These are phyloP conservation scores for Mamestra configurata DNA, from an alignment of 1,140 invertebrate species.

Conservation along the genomic window DNA sequence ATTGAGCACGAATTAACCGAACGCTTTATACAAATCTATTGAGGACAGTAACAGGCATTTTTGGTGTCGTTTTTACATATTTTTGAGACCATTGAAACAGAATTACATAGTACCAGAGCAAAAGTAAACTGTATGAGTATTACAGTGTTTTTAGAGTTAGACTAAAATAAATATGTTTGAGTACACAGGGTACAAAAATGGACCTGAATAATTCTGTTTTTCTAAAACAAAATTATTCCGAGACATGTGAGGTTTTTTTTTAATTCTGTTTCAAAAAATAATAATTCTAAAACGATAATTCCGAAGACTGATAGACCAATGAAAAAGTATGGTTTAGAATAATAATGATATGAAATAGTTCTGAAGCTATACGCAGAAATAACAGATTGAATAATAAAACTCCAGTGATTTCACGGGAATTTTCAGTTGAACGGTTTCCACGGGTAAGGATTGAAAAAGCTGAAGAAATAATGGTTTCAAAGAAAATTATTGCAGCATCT, in stretches of 20 bases:
- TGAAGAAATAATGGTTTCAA: too few species aligned
- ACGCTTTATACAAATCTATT: conserved; percentile 28
- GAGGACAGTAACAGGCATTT: conserved; percentile 41
- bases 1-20: not conserved
- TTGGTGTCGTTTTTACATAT: not conserved
- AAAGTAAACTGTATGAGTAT: conserved; percentile 29
- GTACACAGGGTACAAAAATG: too few species aligned
- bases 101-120: not conserved
- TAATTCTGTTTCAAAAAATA: not conserved
- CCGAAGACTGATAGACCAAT: too few species aligned
- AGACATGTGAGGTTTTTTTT: not conserved
- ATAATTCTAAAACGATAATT: too few species aligned
- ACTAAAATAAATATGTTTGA: not conserved
- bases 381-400: not conserved
- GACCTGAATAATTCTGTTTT: too few species aligned
- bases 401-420: too few species aligned
- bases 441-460: too few species aligned
- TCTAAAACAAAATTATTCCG: not conserved
- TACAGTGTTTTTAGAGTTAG: conserved; percentile 10
- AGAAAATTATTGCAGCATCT: too few species aligned
- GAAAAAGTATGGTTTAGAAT: too few species aligned
- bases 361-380: not conserved
- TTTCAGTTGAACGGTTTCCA: too few species aligned
- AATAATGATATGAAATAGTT: not conserved
- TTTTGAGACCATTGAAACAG: not conserved